Evolutionary conservation across 2,888 invertebrate species (phyloP), one percentile per base, ranked within the genome.

Genomic region (Eupithecia insigniata): DNA sequence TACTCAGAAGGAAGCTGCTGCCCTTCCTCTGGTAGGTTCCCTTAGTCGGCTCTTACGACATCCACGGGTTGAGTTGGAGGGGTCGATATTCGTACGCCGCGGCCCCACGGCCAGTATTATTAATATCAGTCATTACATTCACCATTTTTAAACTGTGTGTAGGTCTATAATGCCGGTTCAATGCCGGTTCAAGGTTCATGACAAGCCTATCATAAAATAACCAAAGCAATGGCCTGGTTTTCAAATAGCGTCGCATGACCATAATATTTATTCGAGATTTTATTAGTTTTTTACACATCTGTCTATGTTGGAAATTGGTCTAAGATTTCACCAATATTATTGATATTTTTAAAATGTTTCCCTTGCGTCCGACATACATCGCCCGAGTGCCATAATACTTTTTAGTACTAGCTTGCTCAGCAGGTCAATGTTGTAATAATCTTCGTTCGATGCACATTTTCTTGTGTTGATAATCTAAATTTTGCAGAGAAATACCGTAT

Each of bases 401-500:
- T 18, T 43, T 43, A 43, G 18, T 16, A 39, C 39, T 39, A 39
- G 39, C 39, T 16, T 39, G 39, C 36, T 34, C 36, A 12, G 10
- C 36, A 36, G 14, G 1, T 36, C 36, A 10, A 36, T 36, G 51
- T 51, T 4, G 12, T 51, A 51, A 26, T 5, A 55, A 8, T 14
- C 26, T 55, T 12, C 4, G 22, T 22, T 22, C 22, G 51, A 51
- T 22, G 46, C 22, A 12, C 51, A 46, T 51, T 22, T 22, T 10
- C 1, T 22, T n/a, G 5, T 32, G 14, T 16, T n/a, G 12, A 62
- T 18, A n/a, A 34, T 22, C 16, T 26, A 3, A 10, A 22, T 22
- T n/a, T 71, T 72, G 3, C 36, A 71, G 71, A 66, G 72, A 61
- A 72, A 75, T 70, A 72, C 72, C 22, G 72, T 75, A 30, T 73